These are phyloP conservation scores for Pseudeuparius sepicola DNA, from an alignment of 2,888 invertebrate species.

Conservation along the genomic window DNA sequence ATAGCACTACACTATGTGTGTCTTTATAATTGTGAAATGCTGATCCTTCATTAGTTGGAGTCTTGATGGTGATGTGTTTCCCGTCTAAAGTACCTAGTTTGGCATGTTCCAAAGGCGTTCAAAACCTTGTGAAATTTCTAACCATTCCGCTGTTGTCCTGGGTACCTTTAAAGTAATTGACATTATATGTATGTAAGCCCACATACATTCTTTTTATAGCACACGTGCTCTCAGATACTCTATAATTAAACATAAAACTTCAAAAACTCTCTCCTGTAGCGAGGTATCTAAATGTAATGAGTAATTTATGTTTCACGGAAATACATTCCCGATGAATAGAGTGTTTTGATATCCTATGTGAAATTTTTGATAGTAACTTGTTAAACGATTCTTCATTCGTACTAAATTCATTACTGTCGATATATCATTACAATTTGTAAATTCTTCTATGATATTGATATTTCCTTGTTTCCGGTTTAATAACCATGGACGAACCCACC, in stretches of 20 bases:
- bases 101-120: constrained; percentile 24
- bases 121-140: constrained; percentile 18
- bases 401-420: too few species aligned
- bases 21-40: constrained; percentile 27
- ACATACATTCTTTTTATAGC: too few species aligned
- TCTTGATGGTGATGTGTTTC: constrained; percentile 26
- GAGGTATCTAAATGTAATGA: constrained; percentile 16
- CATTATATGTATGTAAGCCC: too few species aligned
- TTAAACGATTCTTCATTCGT: constrained; percentile 13
- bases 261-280: constrained; percentile 17
- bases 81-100: constrained; percentile 24
- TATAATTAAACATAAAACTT: constrained; percentile 13
- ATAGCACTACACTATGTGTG: constrained; percentile 24
- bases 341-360: constrained; percentile 13
- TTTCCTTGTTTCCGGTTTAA: too few species aligned
- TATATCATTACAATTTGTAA: too few species aligned
- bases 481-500: too few species aligned
- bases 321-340: constrained; percentile 6
- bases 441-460: too few species aligned
- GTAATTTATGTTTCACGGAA: constrained; percentile 12
- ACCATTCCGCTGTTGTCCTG: constrained; percentile 17
- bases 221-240: too few species aligned
- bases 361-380: constrained; percentile 14
- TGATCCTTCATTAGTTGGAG: constrained; percentile 25
- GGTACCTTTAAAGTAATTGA: constrained; percentile 16